phyloP scores from a whole-genome alignment of 2,113 vertebrate species.

The Pterocles orientalis region DNA sequence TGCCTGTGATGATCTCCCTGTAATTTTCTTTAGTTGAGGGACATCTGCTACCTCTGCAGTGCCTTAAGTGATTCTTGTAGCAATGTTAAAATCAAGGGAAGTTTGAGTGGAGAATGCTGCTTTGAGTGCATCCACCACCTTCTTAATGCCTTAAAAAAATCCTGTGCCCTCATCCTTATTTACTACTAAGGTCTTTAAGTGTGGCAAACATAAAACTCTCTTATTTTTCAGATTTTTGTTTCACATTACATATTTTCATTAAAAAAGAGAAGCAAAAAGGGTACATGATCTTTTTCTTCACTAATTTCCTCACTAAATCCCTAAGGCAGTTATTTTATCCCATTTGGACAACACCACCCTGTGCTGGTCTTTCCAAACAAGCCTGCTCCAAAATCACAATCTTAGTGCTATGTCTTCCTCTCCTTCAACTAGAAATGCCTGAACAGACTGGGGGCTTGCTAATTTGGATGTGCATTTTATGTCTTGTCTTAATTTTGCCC shows the following conservation, averaged over 20 bases:
- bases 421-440: not conserved
- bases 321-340: not conserved
- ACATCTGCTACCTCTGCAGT: not conserved
- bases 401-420: not conserved
- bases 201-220: not conserved
- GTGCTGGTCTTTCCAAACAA: not conserved
- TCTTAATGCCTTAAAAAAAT: not conserved
- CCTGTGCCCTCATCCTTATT: not conserved
- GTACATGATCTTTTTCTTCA: not conserved
- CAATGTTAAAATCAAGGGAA: not conserved
- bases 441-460: not conserved
- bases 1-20: not conserved
- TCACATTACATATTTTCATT: not conserved
- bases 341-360: not conserved
- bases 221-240: not conserved
- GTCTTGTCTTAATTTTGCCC: not conserved
- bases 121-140: not conserved
- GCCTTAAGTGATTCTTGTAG: not conserved
- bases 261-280: not conserved
- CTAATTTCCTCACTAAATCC: not conserved
- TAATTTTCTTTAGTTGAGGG: conserved; percentile 21
- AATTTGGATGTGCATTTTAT: not conserved
- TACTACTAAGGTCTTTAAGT: not conserved
- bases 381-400: not conserved
- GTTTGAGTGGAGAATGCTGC: not conserved